phyloP scores from a whole-genome alignment of 2,797 vertebrate species.

The Pseudopleuronectes americanus region DNA sequence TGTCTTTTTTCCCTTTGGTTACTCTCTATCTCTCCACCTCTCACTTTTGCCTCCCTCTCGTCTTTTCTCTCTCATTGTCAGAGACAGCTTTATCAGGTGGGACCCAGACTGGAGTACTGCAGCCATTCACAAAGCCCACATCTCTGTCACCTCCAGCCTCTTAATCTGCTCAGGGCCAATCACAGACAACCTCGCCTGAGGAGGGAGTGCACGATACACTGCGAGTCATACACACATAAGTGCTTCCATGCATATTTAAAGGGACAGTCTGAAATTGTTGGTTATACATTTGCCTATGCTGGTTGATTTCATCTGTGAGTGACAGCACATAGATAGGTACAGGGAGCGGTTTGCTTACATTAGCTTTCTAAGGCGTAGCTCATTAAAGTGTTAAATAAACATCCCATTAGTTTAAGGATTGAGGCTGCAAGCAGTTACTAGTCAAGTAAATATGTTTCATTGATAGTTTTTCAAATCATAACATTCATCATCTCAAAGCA shows the following conservation, averaged over 20 bases:
- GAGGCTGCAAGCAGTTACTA: no score
- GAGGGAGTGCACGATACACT: slow-evolving; percentile 7
- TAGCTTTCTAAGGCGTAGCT: no score
- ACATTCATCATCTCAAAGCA: no score
- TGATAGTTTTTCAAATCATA: no score
- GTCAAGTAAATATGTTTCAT: no score
- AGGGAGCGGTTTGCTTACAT: background rate
- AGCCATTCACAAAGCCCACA: slow-evolving; percentile 50
- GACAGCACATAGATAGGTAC: background rate
- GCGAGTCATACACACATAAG: background rate
- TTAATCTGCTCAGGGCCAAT: slow-evolving; percentile 50
- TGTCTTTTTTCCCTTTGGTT: slow-evolving; percentile 32
- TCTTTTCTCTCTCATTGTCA: slow-evolving; percentile 23
- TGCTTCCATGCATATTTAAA: slow-evolving; percentile 23
- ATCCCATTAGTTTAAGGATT: no score
- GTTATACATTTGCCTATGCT: no score
- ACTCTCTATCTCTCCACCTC: slow-evolving; percentile 23
- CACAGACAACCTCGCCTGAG: slow-evolving; percentile 26
- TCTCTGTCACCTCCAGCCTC: slow-evolving; percentile 39
- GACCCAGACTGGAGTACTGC: slow-evolving; percentile 26
- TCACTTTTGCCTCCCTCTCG: slow-evolving; percentile 26
- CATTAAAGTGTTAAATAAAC: background rate
- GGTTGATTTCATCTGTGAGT: background rate
- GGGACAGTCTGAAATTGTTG: slow-evolving; percentile 4
- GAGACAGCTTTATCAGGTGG: slow-evolving; percentile 50